Conservation (phyloP, 2,888 invertebrate genomes). For the Bugula neritina region DNA sequence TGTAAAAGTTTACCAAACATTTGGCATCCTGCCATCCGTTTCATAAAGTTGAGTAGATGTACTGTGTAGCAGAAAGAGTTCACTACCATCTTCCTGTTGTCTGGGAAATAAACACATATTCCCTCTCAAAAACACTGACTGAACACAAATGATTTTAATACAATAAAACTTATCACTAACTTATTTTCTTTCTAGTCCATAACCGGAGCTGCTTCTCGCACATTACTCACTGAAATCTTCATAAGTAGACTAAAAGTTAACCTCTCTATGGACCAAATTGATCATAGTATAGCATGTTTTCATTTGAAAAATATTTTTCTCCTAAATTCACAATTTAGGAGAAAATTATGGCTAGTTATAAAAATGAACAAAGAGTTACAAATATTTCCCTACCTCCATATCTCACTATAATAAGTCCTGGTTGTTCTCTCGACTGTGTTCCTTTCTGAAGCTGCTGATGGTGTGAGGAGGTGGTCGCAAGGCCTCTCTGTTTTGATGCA, state of each 20-base stretch:
- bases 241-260: too few relatives aligned
- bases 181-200: too few relatives aligned
- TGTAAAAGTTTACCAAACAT: not conserved
- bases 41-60: conserved; percentile 22
- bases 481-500: conserved; percentile 3
- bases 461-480: conserved; percentile 16
- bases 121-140: not conserved
- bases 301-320: too few relatives aligned
- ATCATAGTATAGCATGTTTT: too few relatives aligned
- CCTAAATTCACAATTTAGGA: too few relatives aligned
- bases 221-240: too few relatives aligned
- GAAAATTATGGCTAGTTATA: too few relatives aligned
- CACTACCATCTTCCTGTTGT: not conserved
- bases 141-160: not conserved
- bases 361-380: too few relatives aligned
- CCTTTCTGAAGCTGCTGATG: too few relatives aligned
- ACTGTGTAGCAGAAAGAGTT: conserved; percentile 6
- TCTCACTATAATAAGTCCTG: conserved; percentile 8
- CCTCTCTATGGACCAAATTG: too few relatives aligned
- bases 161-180: not conserved
- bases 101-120: not conserved
- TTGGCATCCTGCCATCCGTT: not conserved
- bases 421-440: not conserved
- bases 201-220: too few relatives aligned
- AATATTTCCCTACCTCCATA: conserved; percentile 25